These are phyloP conservation scores for Sterrhoptilus dennistouni DNA, from an alignment of 2,113 vertebrate genomes.

Conservation along the genomic window DNA sequence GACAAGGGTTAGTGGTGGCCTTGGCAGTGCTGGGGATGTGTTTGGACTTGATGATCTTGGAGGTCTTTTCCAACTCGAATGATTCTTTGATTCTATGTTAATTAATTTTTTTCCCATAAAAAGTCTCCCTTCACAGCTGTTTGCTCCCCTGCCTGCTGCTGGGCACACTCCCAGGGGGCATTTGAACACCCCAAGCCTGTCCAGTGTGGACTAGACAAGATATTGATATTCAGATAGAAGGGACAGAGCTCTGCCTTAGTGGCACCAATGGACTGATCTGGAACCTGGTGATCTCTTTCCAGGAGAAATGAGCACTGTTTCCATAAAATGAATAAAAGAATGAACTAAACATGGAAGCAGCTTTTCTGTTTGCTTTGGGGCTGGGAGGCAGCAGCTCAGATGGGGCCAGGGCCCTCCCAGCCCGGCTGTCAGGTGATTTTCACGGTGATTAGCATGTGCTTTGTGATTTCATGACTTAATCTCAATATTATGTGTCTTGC, in stretches of 20 bases:
- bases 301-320: neutral
- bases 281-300: rapidly evolving
- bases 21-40: neutral
- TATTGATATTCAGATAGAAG: neutral
- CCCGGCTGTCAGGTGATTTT: neutral
- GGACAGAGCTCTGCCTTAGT: neutral
- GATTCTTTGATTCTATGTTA: neutral
- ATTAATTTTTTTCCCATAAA: neutral
- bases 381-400: neutral
- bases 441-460: rapidly evolving
- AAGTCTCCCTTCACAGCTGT: neutral
- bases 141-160: neutral
- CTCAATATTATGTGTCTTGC: neutral
- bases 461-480: neutral
- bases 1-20: neutral
- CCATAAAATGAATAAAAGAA: neutral
- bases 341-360: neutral
- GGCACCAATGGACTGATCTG: neutral
- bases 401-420: rapidly evolving
- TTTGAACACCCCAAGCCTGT: neutral
- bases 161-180: neutral
- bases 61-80: neutral
- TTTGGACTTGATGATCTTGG: neutral
- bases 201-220: neutral
- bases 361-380: neutral